Percentiles rank a stretch among this genome's conserved stretches.
Conservation (phyloP, 1,140 invertebrate genomes). For the Drosophila pallidifrons region DNA sequence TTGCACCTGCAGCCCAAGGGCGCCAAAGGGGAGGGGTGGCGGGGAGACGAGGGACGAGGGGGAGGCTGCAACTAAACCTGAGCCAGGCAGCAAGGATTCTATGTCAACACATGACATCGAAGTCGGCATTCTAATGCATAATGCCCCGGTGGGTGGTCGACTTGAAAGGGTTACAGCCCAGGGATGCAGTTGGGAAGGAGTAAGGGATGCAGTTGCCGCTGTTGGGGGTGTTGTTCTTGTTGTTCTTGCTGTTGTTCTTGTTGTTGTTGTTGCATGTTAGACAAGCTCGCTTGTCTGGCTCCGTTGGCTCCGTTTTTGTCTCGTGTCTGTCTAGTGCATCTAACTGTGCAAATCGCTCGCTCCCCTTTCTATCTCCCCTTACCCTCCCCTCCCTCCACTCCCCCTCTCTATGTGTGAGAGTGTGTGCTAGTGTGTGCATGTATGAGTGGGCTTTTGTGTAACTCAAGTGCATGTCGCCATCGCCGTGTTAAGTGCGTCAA, state of each 20-base stretch:
- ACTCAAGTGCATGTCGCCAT: conserved; percentile 84
- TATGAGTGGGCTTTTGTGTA: conserved; percentile 68
- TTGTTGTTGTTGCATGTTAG: conserved; percentile 42
- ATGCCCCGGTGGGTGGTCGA: conserved; percentile 25
- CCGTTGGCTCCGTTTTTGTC: conserved; percentile 61
- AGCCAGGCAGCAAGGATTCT: conserved; percentile 64
- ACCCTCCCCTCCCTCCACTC: not conserved
- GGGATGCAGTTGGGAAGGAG: not conserved
- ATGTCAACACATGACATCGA: conserved; percentile 70
- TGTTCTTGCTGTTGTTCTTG: not conserved
- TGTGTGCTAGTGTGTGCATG: conserved; percentile 16
- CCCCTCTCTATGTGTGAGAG: conserved; percentile 15
- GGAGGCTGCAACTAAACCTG: conserved; percentile 63
- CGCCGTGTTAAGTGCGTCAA: conserved; percentile 83
- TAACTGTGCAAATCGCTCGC: conserved; percentile 54
- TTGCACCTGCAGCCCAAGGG: conserved; percentile 60
- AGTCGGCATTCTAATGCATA: conserved; percentile 56
- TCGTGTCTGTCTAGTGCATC: conserved; percentile 80
- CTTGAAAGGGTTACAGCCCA: conserved; percentile 39
- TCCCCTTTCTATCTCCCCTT: not conserved
- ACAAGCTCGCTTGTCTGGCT: conserved; percentile 40
- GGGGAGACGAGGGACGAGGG: not conserved
- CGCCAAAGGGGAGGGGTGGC: not conserved
- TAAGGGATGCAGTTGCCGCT: not conserved
- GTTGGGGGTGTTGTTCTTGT: not conserved